Conservation (phyloP, 1,140 invertebrate species). For the Formica selysi region DNA sequence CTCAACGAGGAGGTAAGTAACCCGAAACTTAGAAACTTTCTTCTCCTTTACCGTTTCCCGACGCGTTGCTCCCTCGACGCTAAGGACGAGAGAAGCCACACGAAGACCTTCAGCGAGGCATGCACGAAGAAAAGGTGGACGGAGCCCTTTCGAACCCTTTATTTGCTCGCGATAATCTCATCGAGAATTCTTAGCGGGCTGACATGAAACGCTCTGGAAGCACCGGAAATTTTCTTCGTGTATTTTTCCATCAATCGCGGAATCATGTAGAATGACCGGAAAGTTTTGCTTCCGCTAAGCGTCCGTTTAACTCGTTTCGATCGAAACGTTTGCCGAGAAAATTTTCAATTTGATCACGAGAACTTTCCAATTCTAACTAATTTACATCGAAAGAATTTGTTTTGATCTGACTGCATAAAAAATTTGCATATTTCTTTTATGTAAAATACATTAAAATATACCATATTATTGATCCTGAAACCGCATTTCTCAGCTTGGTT, state of each 20-base stretch:
- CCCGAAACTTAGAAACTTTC: background rate
- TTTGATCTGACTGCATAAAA: background rate
- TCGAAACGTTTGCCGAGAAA: background rate
- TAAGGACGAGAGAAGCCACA: conserved; percentile 27
- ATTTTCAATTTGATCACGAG: too few species aligned
- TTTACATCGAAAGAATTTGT: background rate
- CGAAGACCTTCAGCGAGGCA: background rate
- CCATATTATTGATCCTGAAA: background rate
- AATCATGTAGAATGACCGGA: background rate
- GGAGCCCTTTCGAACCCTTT: background rate
- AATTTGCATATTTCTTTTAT: background rate
- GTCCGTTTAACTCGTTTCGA: conserved; percentile 33
- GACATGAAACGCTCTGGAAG: background rate
- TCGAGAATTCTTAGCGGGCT: background rate
- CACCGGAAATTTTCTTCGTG: conserved; percentile 47
- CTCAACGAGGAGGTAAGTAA: conserved; percentile 95
- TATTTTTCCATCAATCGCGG: background rate
- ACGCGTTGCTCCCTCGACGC: conserved; percentile 2
- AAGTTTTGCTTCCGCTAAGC: background rate
- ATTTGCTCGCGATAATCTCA: background rate
- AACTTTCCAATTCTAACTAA: too few species aligned
- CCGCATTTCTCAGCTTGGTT: background rate
- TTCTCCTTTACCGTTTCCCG: background rate
- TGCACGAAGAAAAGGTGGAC: conserved; percentile 46
- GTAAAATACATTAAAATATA: background rate